These are phyloP conservation scores for Sus scrofa DNA, from an alignment of 2,113 vertebrate species.

Conservation along the genomic window T2T-Sscrofa CM000813.6:50696001-50696500, in stretches of 20 bases:
- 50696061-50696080: too few relatives aligned
- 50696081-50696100: too few relatives aligned
- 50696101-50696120: too few relatives aligned
- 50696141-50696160: neutral
- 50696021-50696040: too few relatives aligned
- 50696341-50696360: neutral
- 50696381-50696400: slow-evolving; percentile 14
- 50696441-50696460: neutral
- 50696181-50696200: neutral
- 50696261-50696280: neutral
- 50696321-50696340: neutral
- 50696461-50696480: slow-evolving; percentile 13
- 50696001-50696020: too few relatives aligned
- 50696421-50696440: slow-evolving; percentile 10
- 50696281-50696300: slow-evolving; percentile 37
- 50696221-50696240: neutral
- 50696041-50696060: too few relatives aligned
- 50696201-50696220: neutral
- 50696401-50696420: slow-evolving; percentile 32
- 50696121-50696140: neutral
- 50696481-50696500: slow-evolving; percentile 28
- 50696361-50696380: neutral
- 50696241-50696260: neutral
- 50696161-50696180: neutral
- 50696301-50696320: slow-evolving; percentile 21